These are phyloP conservation scores for Nomada ruficornis DNA, from an alignment of 2,888 invertebrate genomes.

Conservation along the genomic window DNA sequence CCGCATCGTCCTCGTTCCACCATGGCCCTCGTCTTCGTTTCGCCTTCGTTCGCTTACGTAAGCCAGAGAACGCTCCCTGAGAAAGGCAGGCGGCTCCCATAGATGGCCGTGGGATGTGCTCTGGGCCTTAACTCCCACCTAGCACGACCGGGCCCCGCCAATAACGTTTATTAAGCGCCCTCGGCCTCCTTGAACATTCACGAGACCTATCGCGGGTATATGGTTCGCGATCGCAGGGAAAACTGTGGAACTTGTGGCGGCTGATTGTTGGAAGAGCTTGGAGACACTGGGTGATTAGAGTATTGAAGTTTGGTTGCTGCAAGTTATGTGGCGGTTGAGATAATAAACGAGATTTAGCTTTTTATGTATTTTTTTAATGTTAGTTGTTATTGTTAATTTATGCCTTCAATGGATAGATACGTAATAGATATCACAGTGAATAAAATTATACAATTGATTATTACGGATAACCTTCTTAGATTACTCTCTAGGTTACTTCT, in stretches of 20 bases:
- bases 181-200: constrained; percentile 32
- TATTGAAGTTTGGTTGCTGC: too few relatives aligned
- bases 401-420: too few relatives aligned
- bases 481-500: too few relatives aligned
- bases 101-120: constrained; percentile 83
- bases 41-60: constrained; percentile 56
- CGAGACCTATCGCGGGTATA: constrained; percentile 33
- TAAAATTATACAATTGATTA: too few relatives aligned
- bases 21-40: constrained; percentile 15
- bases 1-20: constrained; percentile 24
- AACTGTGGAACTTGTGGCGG: background rate
- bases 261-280: background rate
- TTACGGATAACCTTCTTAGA: too few relatives aligned
- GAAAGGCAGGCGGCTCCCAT: constrained; percentile 80
- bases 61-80: constrained; percentile 76
- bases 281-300: background rate
- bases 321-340: too few relatives aligned
- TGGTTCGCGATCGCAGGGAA: constrained; percentile 4
- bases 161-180: constrained; percentile 77
- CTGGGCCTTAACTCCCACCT: constrained; percentile 81
- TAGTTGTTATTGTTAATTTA: too few relatives aligned
- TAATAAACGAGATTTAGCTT: too few relatives aligned
- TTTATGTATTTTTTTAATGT: too few relatives aligned
- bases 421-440: too few relatives aligned
- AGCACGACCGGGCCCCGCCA: constrained; percentile 65